These are phyloP conservation scores for Drosophila borborema DNA, from an alignment of 2,888 invertebrate genomes.

Conservation along the genomic window DNA sequence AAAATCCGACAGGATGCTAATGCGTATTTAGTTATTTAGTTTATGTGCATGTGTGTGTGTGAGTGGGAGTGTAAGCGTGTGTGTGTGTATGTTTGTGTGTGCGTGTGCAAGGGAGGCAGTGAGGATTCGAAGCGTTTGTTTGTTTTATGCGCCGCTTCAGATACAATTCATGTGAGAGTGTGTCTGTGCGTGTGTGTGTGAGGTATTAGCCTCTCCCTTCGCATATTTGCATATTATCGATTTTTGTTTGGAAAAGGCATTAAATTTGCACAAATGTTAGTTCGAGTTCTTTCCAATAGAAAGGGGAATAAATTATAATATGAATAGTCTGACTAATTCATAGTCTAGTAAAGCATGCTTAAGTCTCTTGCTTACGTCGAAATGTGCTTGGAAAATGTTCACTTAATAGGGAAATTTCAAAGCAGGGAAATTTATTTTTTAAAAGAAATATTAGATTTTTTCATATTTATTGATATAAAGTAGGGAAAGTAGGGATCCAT, in stretches of 20 bases:
- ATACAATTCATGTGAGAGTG: conserved; percentile 17
- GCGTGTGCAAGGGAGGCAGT: conserved; percentile 8
- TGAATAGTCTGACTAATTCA: background rate
- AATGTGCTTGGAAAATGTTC: background rate
- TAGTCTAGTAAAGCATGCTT: background rate
- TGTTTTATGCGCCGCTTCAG: conserved; percentile 56
- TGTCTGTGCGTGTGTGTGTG: conserved; percentile 18
- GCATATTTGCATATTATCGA: conserved; percentile 78
- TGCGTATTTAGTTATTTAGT: conserved; percentile 79
- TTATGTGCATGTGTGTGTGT: conserved; percentile 42
- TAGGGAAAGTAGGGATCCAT: background rate
- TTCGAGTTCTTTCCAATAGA: background rate
- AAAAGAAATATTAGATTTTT: too few relatives aligned
- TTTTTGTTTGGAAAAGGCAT: conserved; percentile 43
- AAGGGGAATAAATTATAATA: background rate
- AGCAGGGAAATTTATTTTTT: background rate
- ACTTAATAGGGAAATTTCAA: background rate
- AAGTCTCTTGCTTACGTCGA: background rate
- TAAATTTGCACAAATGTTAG: conserved; percentile 7
- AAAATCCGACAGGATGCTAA: conserved; percentile 79
- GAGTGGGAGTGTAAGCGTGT: conserved; percentile 9
- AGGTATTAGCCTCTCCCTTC: conserved; percentile 21
- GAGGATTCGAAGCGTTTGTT: conserved; percentile 51
- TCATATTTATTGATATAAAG: too few relatives aligned
- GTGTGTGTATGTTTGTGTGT: background rate